phyloP scores from a whole-genome alignment of 2,797 vertebrate species.

The Enteromius anoplus region DNA sequence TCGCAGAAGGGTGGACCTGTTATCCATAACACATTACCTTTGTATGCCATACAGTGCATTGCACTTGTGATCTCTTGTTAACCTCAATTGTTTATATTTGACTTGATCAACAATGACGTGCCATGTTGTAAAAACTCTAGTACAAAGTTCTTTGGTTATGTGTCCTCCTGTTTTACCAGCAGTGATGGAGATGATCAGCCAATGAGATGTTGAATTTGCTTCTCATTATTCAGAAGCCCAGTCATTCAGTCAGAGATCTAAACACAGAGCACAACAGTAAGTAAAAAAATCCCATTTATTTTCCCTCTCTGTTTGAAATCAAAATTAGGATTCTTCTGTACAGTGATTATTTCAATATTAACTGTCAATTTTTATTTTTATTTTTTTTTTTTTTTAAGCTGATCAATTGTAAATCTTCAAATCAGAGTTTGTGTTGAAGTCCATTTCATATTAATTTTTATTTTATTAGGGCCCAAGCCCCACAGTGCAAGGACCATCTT shows the following conservation, averaged over 20 bases:
- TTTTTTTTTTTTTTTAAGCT: not conserved
- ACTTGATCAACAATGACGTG: not conserved
- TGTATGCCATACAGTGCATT: slow-evolving; percentile 1
- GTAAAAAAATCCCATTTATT: not conserved
- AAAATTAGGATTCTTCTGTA: not conserved
- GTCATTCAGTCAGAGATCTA: not conserved
- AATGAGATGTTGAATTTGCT: slow-evolving; percentile 76
- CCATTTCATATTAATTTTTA: not conserved
- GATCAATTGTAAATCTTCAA: not conserved
- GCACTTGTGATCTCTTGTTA: slow-evolving; percentile 12
- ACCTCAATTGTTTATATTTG: not conserved
- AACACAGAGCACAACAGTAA: not conserved
- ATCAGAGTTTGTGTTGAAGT: not conserved
- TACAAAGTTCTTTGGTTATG: slow-evolving; percentile 45
- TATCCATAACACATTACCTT: not conserved
- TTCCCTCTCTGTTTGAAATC: not conserved
- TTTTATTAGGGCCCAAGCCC: not conserved
- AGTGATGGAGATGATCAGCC: slow-evolving; percentile 65
- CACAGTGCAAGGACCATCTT: not conserved
- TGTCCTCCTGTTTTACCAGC: slow-evolving; percentile 41
- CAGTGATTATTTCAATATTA: not conserved
- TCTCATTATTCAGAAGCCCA: slow-evolving; percentile 85
- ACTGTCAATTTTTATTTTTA: not conserved
- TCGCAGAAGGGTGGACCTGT: not conserved
- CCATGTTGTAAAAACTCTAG: slow-evolving; percentile 27